A percentile compares a stretch with the other conserved stretches of the same genome.
Evolutionary conservation across 2,797 vertebrate species (phyloP).

Genomic region (Ptychadena robeensis): DNA sequence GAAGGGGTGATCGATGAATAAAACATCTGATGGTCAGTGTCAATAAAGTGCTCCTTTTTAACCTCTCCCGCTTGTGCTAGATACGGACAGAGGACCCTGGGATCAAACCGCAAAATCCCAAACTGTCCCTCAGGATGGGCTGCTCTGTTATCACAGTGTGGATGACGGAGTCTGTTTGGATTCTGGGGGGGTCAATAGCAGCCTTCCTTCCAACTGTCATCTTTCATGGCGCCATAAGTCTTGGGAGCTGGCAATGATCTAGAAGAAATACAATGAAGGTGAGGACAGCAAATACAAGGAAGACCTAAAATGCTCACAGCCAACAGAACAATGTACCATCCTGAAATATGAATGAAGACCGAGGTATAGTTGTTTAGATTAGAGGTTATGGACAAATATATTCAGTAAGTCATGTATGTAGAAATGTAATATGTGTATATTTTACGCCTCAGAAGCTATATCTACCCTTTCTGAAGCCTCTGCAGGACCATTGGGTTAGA

Average conservation of each 20-base stretch:
- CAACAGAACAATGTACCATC: background rate
- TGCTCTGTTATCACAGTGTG: constrained; percentile 73
- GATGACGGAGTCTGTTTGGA: constrained; percentile 70
- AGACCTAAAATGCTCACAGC: background rate
- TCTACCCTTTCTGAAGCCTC: too few relatives aligned
- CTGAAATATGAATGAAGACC: too few relatives aligned
- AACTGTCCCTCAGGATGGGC: constrained; percentile 77
- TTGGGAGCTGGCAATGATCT: constrained; percentile 93
- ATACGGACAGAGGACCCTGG: constrained; percentile 78
- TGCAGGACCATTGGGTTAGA: too few relatives aligned
- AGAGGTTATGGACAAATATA: too few relatives aligned
- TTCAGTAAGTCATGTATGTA: too few relatives aligned
- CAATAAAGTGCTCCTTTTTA: constrained; percentile 91
- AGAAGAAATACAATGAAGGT: constrained; percentile 55
- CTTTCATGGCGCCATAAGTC: constrained; percentile 83
- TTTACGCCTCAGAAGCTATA: too few relatives aligned
- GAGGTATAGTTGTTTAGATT: too few relatives aligned
- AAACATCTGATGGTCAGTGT: constrained; percentile 81
- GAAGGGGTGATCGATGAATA: constrained; percentile 78
- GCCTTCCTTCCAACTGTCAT: constrained; percentile 97
- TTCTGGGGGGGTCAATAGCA: constrained; percentile 86
- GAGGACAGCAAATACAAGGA: background rate
- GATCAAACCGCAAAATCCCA: constrained; percentile 71
- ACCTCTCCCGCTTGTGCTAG: constrained; percentile 83
- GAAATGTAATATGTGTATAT: too few relatives aligned